A percentile compares a stretch with the other conserved stretches of the same genome.
phyloP scores from a whole-genome alignment of 2,113 vertebrate genomes.

The Leucopsar rothschildi region DNA sequence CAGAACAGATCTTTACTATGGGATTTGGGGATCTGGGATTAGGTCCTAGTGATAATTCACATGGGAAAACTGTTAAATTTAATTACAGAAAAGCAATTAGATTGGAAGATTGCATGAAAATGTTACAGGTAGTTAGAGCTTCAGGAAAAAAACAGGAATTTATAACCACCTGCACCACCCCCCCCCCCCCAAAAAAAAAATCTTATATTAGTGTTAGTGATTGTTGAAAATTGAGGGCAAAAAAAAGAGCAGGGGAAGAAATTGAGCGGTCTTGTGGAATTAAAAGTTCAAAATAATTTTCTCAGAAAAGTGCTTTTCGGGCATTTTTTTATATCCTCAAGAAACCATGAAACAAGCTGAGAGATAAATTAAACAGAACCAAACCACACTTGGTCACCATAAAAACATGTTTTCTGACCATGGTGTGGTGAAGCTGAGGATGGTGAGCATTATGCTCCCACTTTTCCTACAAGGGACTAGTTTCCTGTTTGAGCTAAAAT shows the following conservation, averaged over 20 bases:
- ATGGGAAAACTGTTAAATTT: background rate
- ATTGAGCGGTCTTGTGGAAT: background rate
- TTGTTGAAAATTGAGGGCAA: background rate
- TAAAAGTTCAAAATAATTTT: background rate
- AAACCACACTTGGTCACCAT: background rate
- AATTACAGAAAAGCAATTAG: background rate
- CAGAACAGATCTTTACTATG: conserved; percentile 31
- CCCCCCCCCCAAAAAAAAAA: rapidly evolving
- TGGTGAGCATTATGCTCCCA: background rate
- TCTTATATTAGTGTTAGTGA: background rate
- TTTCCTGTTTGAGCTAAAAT: background rate
- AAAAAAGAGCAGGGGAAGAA: background rate
- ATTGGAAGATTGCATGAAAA: background rate
- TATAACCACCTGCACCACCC: background rate
- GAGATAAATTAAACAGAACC: background rate
- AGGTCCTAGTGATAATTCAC: background rate
- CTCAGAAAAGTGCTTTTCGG: background rate
- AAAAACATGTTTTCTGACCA: background rate
- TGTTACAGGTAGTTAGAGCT: background rate
- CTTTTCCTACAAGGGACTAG: background rate
- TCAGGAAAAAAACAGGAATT: background rate
- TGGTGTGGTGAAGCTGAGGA: background rate
- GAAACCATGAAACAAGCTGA: background rate
- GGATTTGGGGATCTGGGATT: conserved; percentile 28
- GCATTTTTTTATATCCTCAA: background rate